Base-by-base conservation (phyloP, 2,113 vertebrate genomes). In the Takifugu bimaculatus region DNA sequence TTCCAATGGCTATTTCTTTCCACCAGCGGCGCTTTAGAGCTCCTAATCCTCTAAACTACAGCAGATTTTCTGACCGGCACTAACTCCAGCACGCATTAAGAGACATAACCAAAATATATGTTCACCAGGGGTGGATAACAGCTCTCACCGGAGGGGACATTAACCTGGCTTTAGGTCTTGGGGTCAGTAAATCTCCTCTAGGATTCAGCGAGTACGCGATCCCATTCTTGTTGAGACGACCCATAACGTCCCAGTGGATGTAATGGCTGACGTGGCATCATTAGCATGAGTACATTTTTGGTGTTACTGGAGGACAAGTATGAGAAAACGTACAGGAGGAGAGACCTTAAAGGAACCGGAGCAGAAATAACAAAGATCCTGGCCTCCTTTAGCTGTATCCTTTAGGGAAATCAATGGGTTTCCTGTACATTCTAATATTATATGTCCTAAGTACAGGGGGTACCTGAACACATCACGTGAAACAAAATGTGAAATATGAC, bases 21-120 rank as follows among this genome's bases (percentile, higher is more conserved):
- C 87, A 88, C 87, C 82, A 81, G 72, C 71, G 79, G 85, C 90
- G 87, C 85, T 91, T 91, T 90, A 88, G 88, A 88, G 78, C 81
- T 63, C 74, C 78, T 91, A 91, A 91, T 92, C 91, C 88, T 87
- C 74, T 90, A 92, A 91, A 91, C 86, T 83, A 85, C 75, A 67
- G 83, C 86, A 88, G 85, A 89, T 91, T 91, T 87, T 73, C 82
- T 82, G 82, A 86, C 74, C 74, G 53, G 78, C 75, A 87, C 29
- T 77, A 85, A 83, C 87, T 82, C 75, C 61, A 54, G 53, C 73
- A 76, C 80, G 82, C 80, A 85, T 84, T 85, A 80, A 82, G 72
- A 85, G 81, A 88, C 78, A 64, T 81, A 84, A 81, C 78, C 70
- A 69, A 84, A 82, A 85, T 80, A 68, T 78, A 81, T 76, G 75